Percentiles rank a stretch among this genome's conserved stretches.
Conservation (phyloP, 2,888 invertebrate species). For the Perizoma affinitatum region DNA sequence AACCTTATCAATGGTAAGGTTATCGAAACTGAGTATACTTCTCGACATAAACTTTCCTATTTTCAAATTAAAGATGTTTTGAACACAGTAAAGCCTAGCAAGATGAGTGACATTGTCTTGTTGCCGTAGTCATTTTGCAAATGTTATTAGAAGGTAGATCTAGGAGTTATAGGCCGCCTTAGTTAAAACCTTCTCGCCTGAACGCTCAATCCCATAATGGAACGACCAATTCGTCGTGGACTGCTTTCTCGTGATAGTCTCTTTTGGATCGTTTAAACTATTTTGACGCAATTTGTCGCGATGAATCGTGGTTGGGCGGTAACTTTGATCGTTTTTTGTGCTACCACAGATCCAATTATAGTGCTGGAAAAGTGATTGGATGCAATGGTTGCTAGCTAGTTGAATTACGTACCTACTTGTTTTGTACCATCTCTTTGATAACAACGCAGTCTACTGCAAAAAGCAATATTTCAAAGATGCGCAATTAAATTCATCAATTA, state of each 20-base stretch:
- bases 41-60: too few relatives aligned
- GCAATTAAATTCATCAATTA: too few relatives aligned
- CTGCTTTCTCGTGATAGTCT: slow-evolving; percentile 61
- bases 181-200: neutral
- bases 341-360: slow-evolving; percentile 12
- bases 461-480: too few relatives aligned
- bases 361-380: slow-evolving; percentile 55
- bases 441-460: neutral
- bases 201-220: slow-evolving; percentile 35
- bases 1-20: too few relatives aligned
- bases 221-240: slow-evolving; percentile 66
- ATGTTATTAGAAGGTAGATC: too few relatives aligned
- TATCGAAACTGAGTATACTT: too few relatives aligned
- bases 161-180: too few relatives aligned
- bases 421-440: slow-evolving; percentile 31
- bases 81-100: too few relatives aligned
- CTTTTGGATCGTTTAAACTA: slow-evolving; percentile 68
- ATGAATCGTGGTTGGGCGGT: slow-evolving; percentile 68
- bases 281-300: slow-evolving; percentile 79
- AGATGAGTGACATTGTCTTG: too few relatives aligned
- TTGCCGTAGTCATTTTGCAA: too few relatives aligned
- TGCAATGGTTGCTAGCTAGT: slow-evolving; percentile 50
- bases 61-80: too few relatives aligned
- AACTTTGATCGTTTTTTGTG: slow-evolving; percentile 78
- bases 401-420: slow-evolving; percentile 49